A percentile compares a stretch with the other conserved stretches of the same genome.
These are phyloP conservation scores for Gymnocephalus cernua DNA, from an alignment of 2,113 vertebrate species.

Conservation along the genomic window DNA sequence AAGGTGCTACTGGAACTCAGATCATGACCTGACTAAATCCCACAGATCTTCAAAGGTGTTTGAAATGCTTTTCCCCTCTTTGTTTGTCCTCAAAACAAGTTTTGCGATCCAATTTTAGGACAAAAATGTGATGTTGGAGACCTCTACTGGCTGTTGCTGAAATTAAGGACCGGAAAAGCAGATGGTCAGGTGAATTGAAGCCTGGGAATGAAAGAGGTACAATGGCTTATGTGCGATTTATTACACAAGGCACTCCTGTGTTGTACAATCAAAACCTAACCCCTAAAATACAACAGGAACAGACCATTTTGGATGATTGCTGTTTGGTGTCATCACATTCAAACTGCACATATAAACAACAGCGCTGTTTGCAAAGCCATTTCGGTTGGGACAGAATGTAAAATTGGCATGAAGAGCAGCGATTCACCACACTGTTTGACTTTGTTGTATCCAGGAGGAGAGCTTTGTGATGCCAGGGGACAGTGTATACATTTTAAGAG, in stretches of 20 bases:
- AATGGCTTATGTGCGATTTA: background rate
- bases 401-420: slow-evolving; percentile 17
- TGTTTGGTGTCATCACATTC: slow-evolving; percentile 63
- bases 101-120: background rate
- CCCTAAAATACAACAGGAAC: slow-evolving; percentile 7
- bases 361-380: slow-evolving; percentile 3
- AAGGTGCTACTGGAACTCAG: background rate
- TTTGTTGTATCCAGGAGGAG: slow-evolving; percentile 25
- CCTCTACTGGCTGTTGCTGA: slow-evolving; percentile 23
- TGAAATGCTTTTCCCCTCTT: background rate
- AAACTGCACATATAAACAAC: background rate
- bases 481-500: background rate
- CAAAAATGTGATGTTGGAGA: background rate
- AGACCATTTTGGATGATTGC: slow-evolving; percentile 42
- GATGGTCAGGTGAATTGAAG: background rate
- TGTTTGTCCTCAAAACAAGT: background rate
- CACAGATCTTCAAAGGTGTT: background rate
- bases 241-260: slow-evolving; percentile 4
- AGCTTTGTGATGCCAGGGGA: slow-evolving; percentile 22
- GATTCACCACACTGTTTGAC: slow-evolving; percentile 28
- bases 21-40: background rate
- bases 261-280: slow-evolving; percentile 22
- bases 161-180: background rate
- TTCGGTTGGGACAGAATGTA: slow-evolving; percentile 7
- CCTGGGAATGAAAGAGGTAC: background rate